Conservation (phyloP, 2,797 vertebrate genomes). For the Lithobates sylvaticus region DNA sequence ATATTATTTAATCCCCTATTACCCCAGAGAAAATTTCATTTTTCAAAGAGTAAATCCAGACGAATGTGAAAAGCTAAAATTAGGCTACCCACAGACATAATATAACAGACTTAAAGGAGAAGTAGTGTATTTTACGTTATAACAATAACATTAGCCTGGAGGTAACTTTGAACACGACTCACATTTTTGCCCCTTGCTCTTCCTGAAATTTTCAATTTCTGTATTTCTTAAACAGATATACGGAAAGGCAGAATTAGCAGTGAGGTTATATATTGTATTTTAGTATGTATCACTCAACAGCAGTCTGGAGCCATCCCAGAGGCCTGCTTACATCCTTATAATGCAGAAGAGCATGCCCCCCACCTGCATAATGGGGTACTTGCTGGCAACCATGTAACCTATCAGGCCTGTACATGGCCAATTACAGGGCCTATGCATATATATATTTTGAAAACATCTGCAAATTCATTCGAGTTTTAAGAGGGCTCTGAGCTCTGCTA, state of each 20-base stretch:
- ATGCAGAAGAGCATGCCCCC: too few species aligned
- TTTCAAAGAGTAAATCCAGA: not conserved
- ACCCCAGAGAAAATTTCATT: constrained; percentile 1
- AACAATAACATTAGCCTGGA: not conserved
- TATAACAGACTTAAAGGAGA: not conserved
- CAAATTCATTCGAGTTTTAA: too few species aligned
- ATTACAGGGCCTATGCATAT: too few species aligned
- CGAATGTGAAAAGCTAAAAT: not conserved
- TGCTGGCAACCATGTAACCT: too few species aligned
- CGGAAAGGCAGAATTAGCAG: not conserved
- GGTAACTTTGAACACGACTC: not conserved
- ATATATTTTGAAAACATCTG: too few species aligned
- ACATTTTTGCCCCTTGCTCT: not conserved
- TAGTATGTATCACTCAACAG: not conserved
- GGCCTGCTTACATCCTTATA: not conserved
- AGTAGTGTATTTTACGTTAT: not conserved
- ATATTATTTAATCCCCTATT: constrained; percentile 33
- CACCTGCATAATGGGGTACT: too few species aligned
- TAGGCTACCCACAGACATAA: not conserved
- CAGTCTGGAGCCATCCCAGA: not conserved
- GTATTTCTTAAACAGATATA: too few species aligned
- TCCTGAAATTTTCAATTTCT: not conserved
- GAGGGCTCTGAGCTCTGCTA: too few species aligned
- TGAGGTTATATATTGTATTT: not conserved
- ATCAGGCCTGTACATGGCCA: too few species aligned